phyloP scores from a whole-genome alignment of 2,797 vertebrate species.

The Gambusia yucatana region DNA sequence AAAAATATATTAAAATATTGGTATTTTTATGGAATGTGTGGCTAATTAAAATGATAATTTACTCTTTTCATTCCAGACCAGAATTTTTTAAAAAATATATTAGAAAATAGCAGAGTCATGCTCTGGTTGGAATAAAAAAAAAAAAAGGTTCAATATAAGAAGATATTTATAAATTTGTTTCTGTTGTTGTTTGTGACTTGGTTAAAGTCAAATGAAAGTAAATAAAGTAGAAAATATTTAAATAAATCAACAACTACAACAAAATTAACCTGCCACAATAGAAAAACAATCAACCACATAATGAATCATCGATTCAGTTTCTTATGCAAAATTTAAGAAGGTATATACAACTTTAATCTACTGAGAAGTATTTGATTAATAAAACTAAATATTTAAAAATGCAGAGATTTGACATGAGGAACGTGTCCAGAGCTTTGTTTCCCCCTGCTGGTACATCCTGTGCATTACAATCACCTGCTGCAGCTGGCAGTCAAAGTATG shows the following conservation, averaged over 20 bases:
- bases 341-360: neutral
- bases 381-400: constrained; percentile 2
- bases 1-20: neutral
- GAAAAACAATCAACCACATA: neutral
- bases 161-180: neutral
- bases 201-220: neutral
- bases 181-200: neutral
- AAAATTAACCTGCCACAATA: neutral
- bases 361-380: neutral
- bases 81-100: neutral
- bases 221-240: neutral
- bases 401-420: neutral
- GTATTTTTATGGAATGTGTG: neutral
- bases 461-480: constrained; percentile 35
- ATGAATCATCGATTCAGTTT: neutral
- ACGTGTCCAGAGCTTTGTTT: constrained; percentile 42
- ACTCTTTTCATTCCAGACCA: neutral
- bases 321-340: neutral
- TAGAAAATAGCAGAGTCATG: neutral
- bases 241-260: neutral
- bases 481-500: constrained; percentile 1
- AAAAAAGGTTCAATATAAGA: constrained; percentile 31
- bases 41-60: neutral
- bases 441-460: constrained; percentile 69
- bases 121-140: constrained; percentile 34